Evolutionary conservation across 2,797 vertebrate genomes (phyloP), one percentile per base, ranked within the genome.

Genomic region (Chelon auratus): DNA sequence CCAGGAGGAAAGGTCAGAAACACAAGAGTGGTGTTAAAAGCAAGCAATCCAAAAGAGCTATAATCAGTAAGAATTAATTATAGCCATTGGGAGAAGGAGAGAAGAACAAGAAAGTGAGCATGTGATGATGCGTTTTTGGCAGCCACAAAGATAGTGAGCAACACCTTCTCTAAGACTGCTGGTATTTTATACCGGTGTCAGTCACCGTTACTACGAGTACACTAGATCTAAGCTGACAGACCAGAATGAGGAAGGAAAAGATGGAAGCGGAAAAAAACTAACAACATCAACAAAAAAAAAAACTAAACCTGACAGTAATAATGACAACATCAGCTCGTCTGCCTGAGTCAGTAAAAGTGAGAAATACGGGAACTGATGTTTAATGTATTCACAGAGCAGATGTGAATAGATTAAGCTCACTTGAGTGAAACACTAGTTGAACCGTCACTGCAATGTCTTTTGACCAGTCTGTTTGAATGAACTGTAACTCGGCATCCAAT

Each of bases 131-230:
- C 47, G 63, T 66, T 42, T 76, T 70, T 66, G 51, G 56, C 30
- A 62, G 37, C 59, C 61, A 37, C 12, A 65, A 57, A 33, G 7
- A 40, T 39, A 67, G 62, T 26, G 76, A 89, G 74, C 37, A 62
- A 61, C 55, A 60, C 65, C 68, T 90, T 69, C 82, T 84, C 62
- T 70, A 58, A 55, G 43, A 78, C 30, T 74, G 67, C 60, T 82
- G 75, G 89, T 82, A 79, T 62, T 77, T 84, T 68, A 79, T 78
- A 87, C 83, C 72, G 65, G 68, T 85, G 87, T 89, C 87, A 85
- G 76, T 84, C 72, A 53, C 70, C 75, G 84, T 91, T 89, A 80
- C 69, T 50, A 65, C 83, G 87, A 91, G 77, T 74, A 83, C 37
- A 75, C 56, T 68, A 62, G 64, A 78, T 73, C 75, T 71, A 67